These are phyloP conservation scores for Plebejus argus DNA, from an alignment of 2,888 invertebrate species.

Conservation along the genomic window DNA sequence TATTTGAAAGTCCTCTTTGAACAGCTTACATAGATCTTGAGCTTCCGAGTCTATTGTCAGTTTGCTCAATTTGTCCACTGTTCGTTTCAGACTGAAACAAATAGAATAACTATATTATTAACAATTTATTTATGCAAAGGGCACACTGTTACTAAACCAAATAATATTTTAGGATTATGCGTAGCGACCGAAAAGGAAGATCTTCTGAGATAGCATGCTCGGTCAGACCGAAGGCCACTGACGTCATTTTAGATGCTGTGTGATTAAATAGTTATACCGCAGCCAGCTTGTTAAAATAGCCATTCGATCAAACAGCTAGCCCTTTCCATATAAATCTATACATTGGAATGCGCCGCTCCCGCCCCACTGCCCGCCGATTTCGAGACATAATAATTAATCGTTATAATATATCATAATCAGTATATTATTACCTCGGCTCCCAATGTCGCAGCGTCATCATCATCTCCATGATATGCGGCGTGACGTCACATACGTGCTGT, in stretches of 20 bases:
- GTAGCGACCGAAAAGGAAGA: no score
- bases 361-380: no score
- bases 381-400: no score
- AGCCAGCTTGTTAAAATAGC: no score
- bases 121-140: neutral
- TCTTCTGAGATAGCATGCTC: no score
- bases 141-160: neutral
- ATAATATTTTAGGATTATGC: neutral
- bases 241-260: no score
- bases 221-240: no score
- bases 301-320: no score
- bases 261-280: no score
- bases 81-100: neutral
- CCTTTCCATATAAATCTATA: no score
- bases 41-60: conserved; percentile 47
- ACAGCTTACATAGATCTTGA: conserved; percentile 43
- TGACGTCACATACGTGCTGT: conserved; percentile 37
- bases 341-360: no score
- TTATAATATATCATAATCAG: no score
- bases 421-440: conserved; percentile 27
- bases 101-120: neutral
- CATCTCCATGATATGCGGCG: conserved; percentile 47
- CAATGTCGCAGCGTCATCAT: conserved; percentile 34
- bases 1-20: conserved; percentile 51
- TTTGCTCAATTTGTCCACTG: conserved; percentile 41